Evolutionary conservation across 2,888 invertebrate genomes (phyloP), one percentile per base, ranked within the genome.

Genomic region (Macrophya annulata): DNA sequence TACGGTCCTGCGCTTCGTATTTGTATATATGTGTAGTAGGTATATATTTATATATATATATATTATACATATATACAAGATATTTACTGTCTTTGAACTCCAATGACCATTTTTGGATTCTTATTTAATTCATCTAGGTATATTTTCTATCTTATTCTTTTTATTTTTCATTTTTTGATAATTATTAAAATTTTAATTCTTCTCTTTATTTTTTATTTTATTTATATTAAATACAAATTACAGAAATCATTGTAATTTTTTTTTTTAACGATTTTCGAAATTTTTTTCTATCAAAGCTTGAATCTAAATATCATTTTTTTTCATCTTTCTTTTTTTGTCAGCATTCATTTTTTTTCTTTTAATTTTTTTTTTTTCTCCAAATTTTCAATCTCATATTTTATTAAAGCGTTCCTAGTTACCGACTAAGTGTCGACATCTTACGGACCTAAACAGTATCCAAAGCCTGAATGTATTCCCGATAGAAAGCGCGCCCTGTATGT

Each of bases 401-500:
- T n/a, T 1, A 10, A 40, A 84, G n/a, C 68, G 74, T n/a, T 17
- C 10, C 12, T 37, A 25, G 15, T 55, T 51, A 31, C 76, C 79
- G 51, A 59, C 72, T 4, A 6, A 31, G 55, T 71, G 59, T 48
- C 59, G 43, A 40, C 83, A 31, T 82, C 85, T 85, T 25, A 12
- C 51, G 51, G 31, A 4, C 5, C 40, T 17, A 1, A 9, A n/a
- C 17, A 6, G 31, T 1, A 21, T 31, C 65, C 25, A 68, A 79
- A 85, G 85, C 72, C 86, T 86, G 81, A 48, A 65, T 37, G 45
- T 74, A 74, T 43, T 62, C 21, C 84, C 79, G 87, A 84, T 85
- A 65, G 88, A 82, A 40, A 62, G 87, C 88, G 88, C 86, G 88
- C 86, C 85, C 72, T 86, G 37, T 17, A 84, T 79, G 79, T 17